Conservation (phyloP, 2,113 vertebrate species). For the Heterotilapia buettikoferi region DNA sequence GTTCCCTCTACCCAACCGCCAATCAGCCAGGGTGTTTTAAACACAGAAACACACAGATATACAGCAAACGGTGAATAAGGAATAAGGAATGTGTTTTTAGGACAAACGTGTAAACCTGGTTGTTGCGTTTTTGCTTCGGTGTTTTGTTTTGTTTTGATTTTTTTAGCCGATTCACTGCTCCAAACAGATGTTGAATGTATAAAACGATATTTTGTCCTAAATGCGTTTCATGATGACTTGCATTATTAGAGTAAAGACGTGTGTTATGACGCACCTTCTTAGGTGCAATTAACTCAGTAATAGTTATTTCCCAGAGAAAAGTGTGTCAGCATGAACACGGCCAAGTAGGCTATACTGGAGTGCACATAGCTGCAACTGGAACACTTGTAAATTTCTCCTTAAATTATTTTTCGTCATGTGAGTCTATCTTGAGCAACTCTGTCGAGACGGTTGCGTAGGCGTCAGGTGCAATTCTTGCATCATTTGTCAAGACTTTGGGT, state of each 20-base stretch:
- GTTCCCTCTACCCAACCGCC: background rate
- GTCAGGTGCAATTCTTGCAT: background rate
- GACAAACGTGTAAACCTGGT: background rate
- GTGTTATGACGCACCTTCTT: background rate
- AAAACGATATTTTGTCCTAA: background rate
- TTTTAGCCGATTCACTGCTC: background rate
- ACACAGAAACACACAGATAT: background rate
- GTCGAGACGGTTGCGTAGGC: background rate
- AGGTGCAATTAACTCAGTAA: background rate
- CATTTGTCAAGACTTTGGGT: background rate
- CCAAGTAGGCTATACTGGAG: background rate
- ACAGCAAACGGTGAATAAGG: background rate
- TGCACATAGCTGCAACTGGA: background rate
- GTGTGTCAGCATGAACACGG: background rate
- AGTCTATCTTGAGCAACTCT: background rate
- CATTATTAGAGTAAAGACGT: background rate
- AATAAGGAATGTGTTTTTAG: background rate
- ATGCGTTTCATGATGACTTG: background rate
- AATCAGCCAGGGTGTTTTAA: background rate
- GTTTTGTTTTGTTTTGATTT: background rate
- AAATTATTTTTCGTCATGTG: background rate
- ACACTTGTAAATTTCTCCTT: background rate
- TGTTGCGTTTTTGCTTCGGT: background rate
- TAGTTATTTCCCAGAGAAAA: background rate
- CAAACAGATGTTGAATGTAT: background rate